Conservation (phyloP, 2,113 vertebrate genomes). For the Xiphophorus maculatus region DNA sequence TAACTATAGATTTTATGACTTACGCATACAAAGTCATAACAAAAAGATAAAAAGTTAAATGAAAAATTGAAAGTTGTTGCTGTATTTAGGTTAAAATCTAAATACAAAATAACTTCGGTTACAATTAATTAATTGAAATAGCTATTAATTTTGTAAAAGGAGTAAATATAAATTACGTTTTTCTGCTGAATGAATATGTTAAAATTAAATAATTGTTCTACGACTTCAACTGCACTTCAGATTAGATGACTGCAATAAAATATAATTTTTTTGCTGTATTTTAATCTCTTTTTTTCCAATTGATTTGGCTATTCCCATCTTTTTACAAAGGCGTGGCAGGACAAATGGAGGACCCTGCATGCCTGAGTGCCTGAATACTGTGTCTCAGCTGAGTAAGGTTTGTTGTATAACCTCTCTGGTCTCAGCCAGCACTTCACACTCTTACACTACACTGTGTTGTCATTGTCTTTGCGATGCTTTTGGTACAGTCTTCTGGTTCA, state of each 20-base stretch:
- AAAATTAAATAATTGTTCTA: not conserved
- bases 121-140: too few species aligned
- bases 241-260: not conserved
- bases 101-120: too few species aligned
- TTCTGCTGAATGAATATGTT: not conserved
- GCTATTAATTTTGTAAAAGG: not conserved
- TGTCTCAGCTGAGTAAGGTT: slow-evolving; percentile 26
- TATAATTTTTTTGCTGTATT: not conserved
- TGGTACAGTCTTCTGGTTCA: slow-evolving; percentile 27
- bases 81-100: not conserved
- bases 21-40: too few species aligned
- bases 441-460: slow-evolving; percentile 13
- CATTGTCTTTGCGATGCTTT: slow-evolving; percentile 12
- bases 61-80: not conserved
- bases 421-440: slow-evolving; percentile 22
- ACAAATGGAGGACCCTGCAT: not conserved
- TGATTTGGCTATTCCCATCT: not conserved
- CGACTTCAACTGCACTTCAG: not conserved
- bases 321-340: not conserved
- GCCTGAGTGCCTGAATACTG: not conserved
- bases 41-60: too few species aligned
- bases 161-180: not conserved
- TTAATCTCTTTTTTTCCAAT: not conserved
- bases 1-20: not conserved
- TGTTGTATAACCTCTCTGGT: slow-evolving; percentile 29